Conservation (phyloP, 35 echinoderm and acorn worm genomes). For the Apostichopus parvimensis region DNA sequence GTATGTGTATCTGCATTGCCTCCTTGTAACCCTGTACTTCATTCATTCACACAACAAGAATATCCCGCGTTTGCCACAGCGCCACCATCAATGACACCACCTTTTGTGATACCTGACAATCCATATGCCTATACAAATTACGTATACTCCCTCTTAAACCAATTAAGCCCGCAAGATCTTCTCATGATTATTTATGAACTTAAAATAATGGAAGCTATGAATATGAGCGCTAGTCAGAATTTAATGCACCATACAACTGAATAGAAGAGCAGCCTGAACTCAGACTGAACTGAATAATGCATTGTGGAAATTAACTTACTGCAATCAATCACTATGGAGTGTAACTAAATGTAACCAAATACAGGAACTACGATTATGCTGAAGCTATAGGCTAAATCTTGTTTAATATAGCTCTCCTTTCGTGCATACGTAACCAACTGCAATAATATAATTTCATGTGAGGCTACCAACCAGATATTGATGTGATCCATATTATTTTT, state of each 20-base stretch:
- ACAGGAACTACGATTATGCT: too few species aligned
- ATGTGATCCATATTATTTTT: too few species aligned
- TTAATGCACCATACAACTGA: background rate
- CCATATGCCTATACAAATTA: constrained; percentile 26
- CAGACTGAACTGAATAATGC: too few species aligned
- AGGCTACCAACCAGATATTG: too few species aligned
- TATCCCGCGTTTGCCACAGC: background rate
- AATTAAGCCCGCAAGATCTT: constrained; percentile 38
- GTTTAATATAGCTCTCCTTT: too few species aligned
- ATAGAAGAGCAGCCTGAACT: background rate
- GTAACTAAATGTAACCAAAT: too few species aligned
- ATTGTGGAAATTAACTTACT: too few species aligned
- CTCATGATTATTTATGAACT: constrained; percentile 37
- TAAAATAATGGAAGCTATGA: constrained; percentile 41
- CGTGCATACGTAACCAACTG: too few species aligned
- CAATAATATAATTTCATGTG: too few species aligned
- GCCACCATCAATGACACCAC: background rate
- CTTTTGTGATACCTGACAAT: background rate
- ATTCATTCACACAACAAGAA: background rate
- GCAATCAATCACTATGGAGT: too few species aligned
- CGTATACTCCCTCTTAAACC: constrained; percentile 15
- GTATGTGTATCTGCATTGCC: constrained; percentile 4
- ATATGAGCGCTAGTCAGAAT: background rate
- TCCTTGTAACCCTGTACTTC: background rate
- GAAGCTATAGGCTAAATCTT: too few species aligned